Conservation (phyloP, 2,888 invertebrate genomes). For the Ornithoptera alexandrae region DNA sequence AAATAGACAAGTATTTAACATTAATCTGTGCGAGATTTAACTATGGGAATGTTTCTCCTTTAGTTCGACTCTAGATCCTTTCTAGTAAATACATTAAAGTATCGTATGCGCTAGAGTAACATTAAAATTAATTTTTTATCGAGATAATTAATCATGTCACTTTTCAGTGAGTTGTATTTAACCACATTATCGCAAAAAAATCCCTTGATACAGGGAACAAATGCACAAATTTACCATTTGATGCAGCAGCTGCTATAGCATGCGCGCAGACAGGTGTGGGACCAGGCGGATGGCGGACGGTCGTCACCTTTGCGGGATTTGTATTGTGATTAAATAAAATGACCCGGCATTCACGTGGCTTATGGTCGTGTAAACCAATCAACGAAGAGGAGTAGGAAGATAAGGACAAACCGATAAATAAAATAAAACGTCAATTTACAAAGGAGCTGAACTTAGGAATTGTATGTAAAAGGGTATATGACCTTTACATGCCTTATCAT, state of each 20-base stretch:
- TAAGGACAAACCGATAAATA: no score
- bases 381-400: neutral
- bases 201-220: neutral
- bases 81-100: neutral
- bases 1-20: no score
- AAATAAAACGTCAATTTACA: no score
- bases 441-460: no score
- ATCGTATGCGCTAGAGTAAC: neutral
- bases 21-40: no score
- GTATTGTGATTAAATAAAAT: conserved; percentile 15
- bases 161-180: neutral
- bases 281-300: conserved; percentile 15
- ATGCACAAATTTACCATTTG: conserved; percentile 9
- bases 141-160: neutral
- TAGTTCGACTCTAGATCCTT: no score
- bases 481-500: no score
- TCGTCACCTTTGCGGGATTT: conserved; percentile 21
- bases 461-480: no score
- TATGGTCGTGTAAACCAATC: neutral
- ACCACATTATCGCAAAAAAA: neutral
- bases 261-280: conserved; percentile 43
- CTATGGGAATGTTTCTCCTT: no score
- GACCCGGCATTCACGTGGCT: conserved; percentile 1
- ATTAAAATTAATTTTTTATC: neutral
- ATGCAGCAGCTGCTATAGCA: conserved; percentile 36